Evolutionary conservation across 2,888 invertebrate genomes (phyloP).

Genomic region (Trissonchulus latispiculum): DNA sequence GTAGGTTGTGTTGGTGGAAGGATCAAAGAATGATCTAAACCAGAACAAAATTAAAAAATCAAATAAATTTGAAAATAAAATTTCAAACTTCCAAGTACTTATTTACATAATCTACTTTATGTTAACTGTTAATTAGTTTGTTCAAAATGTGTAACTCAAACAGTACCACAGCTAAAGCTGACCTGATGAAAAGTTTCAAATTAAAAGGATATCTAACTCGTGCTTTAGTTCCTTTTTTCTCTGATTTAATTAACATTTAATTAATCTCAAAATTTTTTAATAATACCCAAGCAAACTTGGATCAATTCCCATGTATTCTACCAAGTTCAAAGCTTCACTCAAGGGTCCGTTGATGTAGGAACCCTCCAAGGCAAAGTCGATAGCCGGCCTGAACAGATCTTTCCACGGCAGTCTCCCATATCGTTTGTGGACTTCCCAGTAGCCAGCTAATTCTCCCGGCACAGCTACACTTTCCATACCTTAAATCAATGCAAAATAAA

Average conservation of each 20-base stretch:
- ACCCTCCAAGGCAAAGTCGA: constrained; percentile 33
- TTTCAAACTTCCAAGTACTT: no score
- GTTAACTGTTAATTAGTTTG: no score
- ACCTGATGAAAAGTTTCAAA: no score
- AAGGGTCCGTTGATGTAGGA: constrained; percentile 28
- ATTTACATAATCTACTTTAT: no score
- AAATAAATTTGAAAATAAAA: no score
- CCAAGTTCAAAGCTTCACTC: not conserved
- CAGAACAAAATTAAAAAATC: no score
- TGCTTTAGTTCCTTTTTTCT: not conserved
- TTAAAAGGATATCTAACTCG: no score
- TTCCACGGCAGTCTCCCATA: constrained; percentile 35
- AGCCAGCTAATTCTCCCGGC: constrained; percentile 41
- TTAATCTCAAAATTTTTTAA: not conserved
- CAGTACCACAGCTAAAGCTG: no score
- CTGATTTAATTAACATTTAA: not conserved
- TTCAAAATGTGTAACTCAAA: no score
- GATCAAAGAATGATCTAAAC: not conserved
- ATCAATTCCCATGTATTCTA: not conserved
- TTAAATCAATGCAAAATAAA: no score
- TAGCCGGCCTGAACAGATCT: constrained; percentile 35
- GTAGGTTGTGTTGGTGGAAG: not conserved
- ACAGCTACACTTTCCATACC: constrained; percentile 31
- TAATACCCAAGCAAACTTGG: not conserved
- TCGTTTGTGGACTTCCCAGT: constrained; percentile 36